Evolutionary conservation across 2,113 vertebrate species (phyloP).

Genomic region (Corythoichthys intestinalis): DNA sequence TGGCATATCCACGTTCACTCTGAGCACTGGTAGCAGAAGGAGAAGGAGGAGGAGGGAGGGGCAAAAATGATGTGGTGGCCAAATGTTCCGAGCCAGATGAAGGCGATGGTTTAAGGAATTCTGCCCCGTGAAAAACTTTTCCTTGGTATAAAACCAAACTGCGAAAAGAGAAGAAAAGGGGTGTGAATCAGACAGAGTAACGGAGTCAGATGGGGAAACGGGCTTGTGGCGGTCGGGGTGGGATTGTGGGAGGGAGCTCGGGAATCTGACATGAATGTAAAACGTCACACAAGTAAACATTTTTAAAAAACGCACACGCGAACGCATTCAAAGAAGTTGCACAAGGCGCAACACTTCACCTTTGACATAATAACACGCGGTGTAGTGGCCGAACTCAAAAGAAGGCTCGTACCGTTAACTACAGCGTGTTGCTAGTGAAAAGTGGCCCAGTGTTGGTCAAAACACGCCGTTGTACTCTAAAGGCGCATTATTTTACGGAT

Average conservation of each 20-base stretch:
- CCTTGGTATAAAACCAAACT: slow-evolving; percentile 48
- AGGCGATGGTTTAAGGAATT: slow-evolving; percentile 32
- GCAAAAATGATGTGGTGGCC: slow-evolving; percentile 38
- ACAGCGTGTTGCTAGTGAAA: not conserved
- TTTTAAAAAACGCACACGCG: not conserved
- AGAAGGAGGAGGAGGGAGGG: slow-evolving; percentile 2
- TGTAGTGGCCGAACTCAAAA: not conserved
- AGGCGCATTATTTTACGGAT: not conserved
- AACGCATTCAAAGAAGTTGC: not conserved
- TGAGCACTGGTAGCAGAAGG: slow-evolving; percentile 13
- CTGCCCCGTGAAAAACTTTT: slow-evolving; percentile 46
- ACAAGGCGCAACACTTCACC: slow-evolving; percentile 6
- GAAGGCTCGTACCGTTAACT: not conserved
- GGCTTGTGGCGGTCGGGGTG: not conserved
- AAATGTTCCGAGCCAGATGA: slow-evolving; percentile 33
- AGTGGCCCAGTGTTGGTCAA: not conserved
- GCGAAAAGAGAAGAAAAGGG: slow-evolving; percentile 38
- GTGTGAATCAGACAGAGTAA: slow-evolving; percentile 42
- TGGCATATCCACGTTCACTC: slow-evolving; percentile 67
- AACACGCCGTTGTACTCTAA: not conserved
- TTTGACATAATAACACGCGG: slow-evolving; percentile 6
- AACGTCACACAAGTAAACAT: slow-evolving; percentile 31
- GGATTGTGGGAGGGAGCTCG: not conserved
- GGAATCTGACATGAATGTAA: slow-evolving; percentile 26
- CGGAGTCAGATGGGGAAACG: slow-evolving; percentile 9